Evolutionary conservation across 2,888 invertebrate genomes (phyloP).

Genomic region (Steinernema hermaphroditum): DNA sequence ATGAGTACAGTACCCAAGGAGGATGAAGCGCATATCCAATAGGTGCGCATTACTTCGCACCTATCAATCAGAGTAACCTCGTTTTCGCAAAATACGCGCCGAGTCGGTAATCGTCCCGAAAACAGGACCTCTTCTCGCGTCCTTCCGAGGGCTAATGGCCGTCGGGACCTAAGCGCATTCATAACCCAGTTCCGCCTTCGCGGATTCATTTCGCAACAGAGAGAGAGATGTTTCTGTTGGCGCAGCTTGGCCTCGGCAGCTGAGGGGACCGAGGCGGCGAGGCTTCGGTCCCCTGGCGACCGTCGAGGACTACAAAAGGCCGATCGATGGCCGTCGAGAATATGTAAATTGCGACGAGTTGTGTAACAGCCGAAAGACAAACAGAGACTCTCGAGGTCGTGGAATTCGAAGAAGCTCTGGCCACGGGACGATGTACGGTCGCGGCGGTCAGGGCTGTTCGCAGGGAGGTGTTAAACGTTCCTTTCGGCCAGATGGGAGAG

Average conservation of each 20-base stretch:
- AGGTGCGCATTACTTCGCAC: too few species aligned
- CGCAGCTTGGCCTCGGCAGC: constrained; percentile 1
- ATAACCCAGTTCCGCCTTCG: background rate
- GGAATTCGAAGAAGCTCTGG: constrained; percentile 15
- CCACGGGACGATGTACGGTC: too few species aligned
- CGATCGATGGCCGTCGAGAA: constrained; percentile 24
- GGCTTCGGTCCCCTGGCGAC: too few species aligned
- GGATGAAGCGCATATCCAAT: too few species aligned
- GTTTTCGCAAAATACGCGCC: background rate
- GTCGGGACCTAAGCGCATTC: background rate
- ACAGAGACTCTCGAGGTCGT: constrained; percentile 26
- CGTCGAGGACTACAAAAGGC: too few species aligned
- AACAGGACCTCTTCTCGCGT: background rate
- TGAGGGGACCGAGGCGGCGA: background rate
- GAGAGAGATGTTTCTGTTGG: constrained; percentile 6
- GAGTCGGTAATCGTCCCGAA: constrained; percentile 2
- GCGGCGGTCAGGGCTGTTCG: too few species aligned
- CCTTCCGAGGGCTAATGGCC: constrained; percentile 16
- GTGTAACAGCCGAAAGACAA: constrained; percentile 26
- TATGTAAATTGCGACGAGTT: constrained; percentile 24
- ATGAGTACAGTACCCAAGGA: too few species aligned
- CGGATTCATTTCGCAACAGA: background rate
- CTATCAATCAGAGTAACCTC: too few species aligned
- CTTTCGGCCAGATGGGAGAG: background rate
- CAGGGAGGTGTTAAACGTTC: too few species aligned